Evolutionary conservation across 2,888 invertebrate species (phyloP).

Genomic region (Tinea trinotella): DNA sequence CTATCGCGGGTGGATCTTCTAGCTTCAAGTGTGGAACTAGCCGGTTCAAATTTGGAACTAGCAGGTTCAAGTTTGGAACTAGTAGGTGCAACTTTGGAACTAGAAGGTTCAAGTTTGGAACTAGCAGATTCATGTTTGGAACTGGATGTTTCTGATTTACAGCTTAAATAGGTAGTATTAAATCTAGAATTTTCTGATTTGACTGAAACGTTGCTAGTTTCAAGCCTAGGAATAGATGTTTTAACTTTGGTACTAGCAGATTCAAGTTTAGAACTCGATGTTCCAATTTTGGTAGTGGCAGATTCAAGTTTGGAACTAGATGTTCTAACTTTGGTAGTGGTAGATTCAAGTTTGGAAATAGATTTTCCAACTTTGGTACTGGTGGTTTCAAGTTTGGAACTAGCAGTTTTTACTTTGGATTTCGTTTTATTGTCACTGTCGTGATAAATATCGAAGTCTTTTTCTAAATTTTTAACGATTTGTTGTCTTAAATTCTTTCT

Average conservation of each 20-base stretch:
- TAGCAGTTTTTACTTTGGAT: background rate
- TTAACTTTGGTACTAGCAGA: no score
- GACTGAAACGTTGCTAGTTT: no score
- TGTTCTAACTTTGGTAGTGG: no score
- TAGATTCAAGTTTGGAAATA: no score
- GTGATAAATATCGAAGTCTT: slow-evolving; percentile 33
- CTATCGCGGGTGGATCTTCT: slow-evolving; percentile 26
- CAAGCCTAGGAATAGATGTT: no score
- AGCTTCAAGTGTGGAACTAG: slow-evolving; percentile 21
- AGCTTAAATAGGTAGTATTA: background rate
- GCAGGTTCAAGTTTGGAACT: slow-evolving; percentile 21
- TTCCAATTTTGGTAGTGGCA: no score
- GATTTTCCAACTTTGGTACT: no score
- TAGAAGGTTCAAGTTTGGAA: background rate
- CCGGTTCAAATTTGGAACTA: background rate
- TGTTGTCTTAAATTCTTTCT: slow-evolving; percentile 33
- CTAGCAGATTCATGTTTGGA: background rate
- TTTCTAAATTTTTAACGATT: slow-evolving; percentile 50
- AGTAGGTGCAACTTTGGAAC: slow-evolving; percentile 19
- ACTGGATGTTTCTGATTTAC: background rate
- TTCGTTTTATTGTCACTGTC: background rate
- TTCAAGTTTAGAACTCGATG: no score
- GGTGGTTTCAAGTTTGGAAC: no score
- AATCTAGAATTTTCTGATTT: no score
- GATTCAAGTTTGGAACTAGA: no score